Base-by-base conservation (phyloP, 2,113 vertebrate genomes). In the Brachirus orientalis region DNA sequence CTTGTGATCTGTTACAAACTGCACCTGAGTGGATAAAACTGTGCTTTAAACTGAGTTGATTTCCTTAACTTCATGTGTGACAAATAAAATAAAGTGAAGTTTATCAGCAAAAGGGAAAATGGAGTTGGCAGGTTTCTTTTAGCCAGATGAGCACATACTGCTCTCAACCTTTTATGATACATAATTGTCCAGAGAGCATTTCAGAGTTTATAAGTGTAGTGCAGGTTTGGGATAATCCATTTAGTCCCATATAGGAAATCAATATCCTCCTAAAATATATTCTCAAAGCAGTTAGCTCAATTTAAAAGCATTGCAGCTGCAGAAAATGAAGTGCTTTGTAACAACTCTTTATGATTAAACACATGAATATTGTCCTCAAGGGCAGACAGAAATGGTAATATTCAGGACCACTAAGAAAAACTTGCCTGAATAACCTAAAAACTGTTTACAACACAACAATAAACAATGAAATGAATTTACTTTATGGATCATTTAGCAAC, bases 11-110 rank as follows among this genome's bases (percentile, higher is more conserved):
- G n/a, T 10, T 3, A 13, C 33, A 72, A 69, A 62, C 37, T 47
- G 68, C 7, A n/a, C 43, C 44, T 28, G 37, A 37, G 40, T 44
- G 37, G 53, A 75, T 72, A 19, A 62, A 70, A 80, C 8, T 43
- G 17, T 7, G 37, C 40, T 72, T 64, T 53, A 45, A 62, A 76
- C 45, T 46, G 36, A 70, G 53, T 16, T 56, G 3, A 58, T 44
- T 69, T 50, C 48, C 62, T 60, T 20, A 63, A 71, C 58, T 63
- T 63, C 10, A 47, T 19, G n/a, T 67, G 28, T 40, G 44, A 57
- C 64, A 45, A 18, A n/a, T 38, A n/a, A 69, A 68, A 28, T 28
- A 58, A 56, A 41, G 12, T 2, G 6, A 57, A 57, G 35, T 57
- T 58, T 62, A 59, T 45, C 33, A 65, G 47, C n/a, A 36, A 18